Conservation (phyloP, 2,888 invertebrate genomes). For the Diloba caeruleocephala region DNA sequence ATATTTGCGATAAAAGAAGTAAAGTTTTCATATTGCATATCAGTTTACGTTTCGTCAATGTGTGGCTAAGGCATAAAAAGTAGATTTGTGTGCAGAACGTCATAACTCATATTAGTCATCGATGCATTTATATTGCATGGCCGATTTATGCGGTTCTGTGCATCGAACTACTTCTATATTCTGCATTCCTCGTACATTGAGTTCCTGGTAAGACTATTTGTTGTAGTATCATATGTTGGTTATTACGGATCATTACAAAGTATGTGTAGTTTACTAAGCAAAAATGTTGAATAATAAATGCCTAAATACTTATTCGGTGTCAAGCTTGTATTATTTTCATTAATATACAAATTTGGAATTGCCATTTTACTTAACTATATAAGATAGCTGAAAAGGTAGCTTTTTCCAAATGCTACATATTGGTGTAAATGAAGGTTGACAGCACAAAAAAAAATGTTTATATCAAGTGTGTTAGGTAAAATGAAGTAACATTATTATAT, state of each 20-base stretch:
- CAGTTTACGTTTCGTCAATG: conserved; percentile 16
- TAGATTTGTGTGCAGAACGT: conserved; percentile 46
- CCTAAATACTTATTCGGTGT: too few relatives aligned
- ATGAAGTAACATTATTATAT: too few relatives aligned
- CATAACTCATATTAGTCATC: conserved; percentile 51
- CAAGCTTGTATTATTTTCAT: too few relatives aligned
- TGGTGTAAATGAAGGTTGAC: too few relatives aligned
- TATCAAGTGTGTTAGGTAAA: too few relatives aligned
- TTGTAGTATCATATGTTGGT: conserved; percentile 49
- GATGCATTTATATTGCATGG: conserved; percentile 55
- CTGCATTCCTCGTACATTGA: conserved; percentile 81
- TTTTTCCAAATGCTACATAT: too few relatives aligned
- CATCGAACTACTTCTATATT: conserved; percentile 69
- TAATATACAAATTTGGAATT: too few relatives aligned
- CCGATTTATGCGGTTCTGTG: conserved; percentile 64
- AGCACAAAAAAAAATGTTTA: too few relatives aligned
- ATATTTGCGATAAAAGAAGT: too few relatives aligned
- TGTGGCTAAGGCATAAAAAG: conserved; percentile 16
- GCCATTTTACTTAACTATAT: too few relatives aligned
- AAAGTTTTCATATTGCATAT: background rate
- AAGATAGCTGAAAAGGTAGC: too few relatives aligned
- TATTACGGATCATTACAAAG: conserved; percentile 8
- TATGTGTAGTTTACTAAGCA: background rate
- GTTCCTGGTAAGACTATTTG: conserved; percentile 82
- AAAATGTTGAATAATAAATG: background rate